Evolutionary conservation across 92 coral and sea anemone genomes (phyloP), one percentile per base, ranked within the genome.

Genomic region (Parazoanthus swiftii): DNA sequence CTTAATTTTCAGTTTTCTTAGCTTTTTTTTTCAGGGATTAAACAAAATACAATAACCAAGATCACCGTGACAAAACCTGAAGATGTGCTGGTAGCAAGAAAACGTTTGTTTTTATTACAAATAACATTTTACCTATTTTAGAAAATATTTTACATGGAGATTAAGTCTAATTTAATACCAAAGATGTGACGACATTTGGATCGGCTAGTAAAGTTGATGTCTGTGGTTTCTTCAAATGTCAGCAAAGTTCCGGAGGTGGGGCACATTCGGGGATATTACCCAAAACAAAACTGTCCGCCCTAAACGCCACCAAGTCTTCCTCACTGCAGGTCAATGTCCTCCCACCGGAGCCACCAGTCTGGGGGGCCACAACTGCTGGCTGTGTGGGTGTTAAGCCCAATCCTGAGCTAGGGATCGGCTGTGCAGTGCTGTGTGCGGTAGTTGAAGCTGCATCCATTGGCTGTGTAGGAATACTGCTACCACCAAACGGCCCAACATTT

Each of bases 231-330:
- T 36, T 33, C 42, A 50, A 35, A 68, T 91, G 74, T 84, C 68
- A 85, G 80, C 98, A 96, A 1, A 96, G 85, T 71, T 96, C 97
- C 59, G 93, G 92, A 1, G 98, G 99, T 3, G 99, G 99, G 5
- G 99, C 95, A 76, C 95, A 95, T 79, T 96, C 99, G 1, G 99
- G 99, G 84, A 96, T 95, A 54, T 90, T 91, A 16, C 99, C 99
- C 78, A 96, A 84, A 46, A 92, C 90, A 96, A 96, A 96, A 76
- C 92, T 90, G 71, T 93, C 97, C 7, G 95, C 98, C 85, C 79
- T 95, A 56, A 95, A 96, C 21, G 99, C 98, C 77, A 89, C 92
- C 87, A 96, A 65, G 90, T 95, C 99, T 84, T 93, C 91, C 56
- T 95, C 95, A 36, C 95, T 92, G 86, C 94, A 95, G 42, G 63